These are phyloP conservation scores for Sebastes fasciatus DNA, from an alignment of 2,113 vertebrate genomes.

Conservation along the genomic window DNA sequence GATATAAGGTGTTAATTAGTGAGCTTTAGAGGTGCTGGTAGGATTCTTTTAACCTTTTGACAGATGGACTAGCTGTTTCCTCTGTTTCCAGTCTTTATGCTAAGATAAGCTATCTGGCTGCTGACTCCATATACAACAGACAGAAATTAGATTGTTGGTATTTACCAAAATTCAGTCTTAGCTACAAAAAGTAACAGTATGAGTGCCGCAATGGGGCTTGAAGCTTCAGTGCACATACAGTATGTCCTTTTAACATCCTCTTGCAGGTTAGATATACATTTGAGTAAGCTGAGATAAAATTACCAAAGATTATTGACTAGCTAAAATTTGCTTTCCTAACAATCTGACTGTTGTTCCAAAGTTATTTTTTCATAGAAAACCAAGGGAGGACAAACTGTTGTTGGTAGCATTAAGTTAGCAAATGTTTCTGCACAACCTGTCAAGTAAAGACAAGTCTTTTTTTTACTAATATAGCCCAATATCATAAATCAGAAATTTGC, in stretches of 20 bases:
- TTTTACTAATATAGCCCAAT: no score
- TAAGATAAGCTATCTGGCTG: neutral
- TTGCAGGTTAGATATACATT: neutral
- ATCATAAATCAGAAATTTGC: no score
- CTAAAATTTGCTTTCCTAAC: no score
- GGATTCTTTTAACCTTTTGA: no score
- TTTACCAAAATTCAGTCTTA: neutral
- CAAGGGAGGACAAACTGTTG: neutral
- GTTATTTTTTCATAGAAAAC: neutral
- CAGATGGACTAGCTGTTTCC: neutral
- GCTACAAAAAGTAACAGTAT: no score
- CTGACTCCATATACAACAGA: neutral
- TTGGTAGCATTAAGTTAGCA: neutral
- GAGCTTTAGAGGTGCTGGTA: no score
- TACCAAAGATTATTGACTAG: neutral
- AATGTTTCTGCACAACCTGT: no score
- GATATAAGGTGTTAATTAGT: no score
- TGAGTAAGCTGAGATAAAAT: neutral
- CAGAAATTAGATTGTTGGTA: neutral
- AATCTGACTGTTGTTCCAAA: no score
- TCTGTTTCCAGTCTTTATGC: neutral
- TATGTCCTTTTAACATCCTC: neutral
- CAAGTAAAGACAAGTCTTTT: no score
- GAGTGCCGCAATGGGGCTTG: neutral
- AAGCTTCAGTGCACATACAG: neutral